phyloP scores from a whole-genome alignment of 2,797 vertebrate genomes.

The Garrulus glandarius region DNA sequence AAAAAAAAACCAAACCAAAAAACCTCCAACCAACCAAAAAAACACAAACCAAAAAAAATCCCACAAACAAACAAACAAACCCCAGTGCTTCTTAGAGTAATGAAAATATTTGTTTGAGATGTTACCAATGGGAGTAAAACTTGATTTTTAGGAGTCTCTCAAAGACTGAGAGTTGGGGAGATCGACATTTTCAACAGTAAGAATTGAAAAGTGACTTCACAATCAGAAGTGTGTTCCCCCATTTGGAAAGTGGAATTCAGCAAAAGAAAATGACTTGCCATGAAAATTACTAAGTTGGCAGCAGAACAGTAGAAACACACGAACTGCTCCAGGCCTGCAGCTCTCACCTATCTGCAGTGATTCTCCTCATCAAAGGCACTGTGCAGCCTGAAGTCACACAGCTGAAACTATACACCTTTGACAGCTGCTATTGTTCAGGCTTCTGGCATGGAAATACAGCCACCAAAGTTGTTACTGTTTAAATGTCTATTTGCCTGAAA shows the following conservation, averaged over 20 bases:
- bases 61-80: neutral
- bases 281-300: neutral
- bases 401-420: neutral
- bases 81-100: neutral
- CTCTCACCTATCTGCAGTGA: neutral
- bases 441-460: neutral
- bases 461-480: neutral
- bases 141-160: neutral
- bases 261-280: neutral
- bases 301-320: neutral
- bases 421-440: neutral
- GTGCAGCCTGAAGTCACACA: neutral
- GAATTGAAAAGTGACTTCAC: neutral
- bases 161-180: neutral
- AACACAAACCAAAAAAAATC: neutral
- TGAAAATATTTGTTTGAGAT: neutral
- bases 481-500: neutral
- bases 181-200: neutral
- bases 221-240: neutral
- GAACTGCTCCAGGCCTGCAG: neutral
- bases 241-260: neutral
- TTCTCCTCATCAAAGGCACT: neutral
- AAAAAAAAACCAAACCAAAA: fast-evolving
- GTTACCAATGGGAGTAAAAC: neutral
- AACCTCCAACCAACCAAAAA: neutral